Evolutionary conservation across 2,888 invertebrate genomes (phyloP).

Genomic region (Eledona agricola): DNA sequence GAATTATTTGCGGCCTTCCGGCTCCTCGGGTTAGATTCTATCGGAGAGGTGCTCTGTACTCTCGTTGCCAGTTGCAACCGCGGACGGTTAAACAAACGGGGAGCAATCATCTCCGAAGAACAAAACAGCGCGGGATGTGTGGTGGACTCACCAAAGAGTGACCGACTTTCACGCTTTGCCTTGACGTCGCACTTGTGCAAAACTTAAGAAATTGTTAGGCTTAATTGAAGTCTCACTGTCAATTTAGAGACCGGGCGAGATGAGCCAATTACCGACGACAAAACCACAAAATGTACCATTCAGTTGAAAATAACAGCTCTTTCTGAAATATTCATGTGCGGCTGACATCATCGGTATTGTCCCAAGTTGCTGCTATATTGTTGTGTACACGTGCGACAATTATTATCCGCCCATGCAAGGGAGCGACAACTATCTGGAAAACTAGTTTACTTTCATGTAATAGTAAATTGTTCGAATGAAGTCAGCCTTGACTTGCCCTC

Average conservation of each 20-base stretch:
- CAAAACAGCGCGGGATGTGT: no score
- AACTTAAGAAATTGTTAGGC: no score
- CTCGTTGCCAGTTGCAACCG: no score
- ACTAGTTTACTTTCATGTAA: constrained; percentile 44
- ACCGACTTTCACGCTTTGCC: no score
- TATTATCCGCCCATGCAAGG: constrained; percentile 25
- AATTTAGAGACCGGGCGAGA: constrained; percentile 8
- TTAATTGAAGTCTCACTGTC: constrained; percentile 18
- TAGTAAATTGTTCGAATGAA: constrained; percentile 42
- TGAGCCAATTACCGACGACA: constrained; percentile 14
- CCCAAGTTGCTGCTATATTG: constrained; percentile 12
- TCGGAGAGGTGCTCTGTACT: no score
- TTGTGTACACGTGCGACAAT: constrained; percentile 23
- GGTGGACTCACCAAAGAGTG: no score
- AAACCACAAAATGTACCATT: not conserved
- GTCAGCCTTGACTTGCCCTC: constrained; percentile 42
- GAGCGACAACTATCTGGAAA: constrained; percentile 24
- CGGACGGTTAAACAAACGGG: no score
- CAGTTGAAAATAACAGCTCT: not conserved
- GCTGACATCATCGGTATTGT: constrained; percentile 8
- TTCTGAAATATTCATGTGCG: no score
- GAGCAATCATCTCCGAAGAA: no score
- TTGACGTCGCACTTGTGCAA: no score
- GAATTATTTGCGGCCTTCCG: no score
- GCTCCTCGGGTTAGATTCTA: no score